Evolutionary conservation across 2,888 invertebrate species (phyloP), one percentile per base, ranked within the genome.

Genomic region (Platycheirus albimanus): DNA sequence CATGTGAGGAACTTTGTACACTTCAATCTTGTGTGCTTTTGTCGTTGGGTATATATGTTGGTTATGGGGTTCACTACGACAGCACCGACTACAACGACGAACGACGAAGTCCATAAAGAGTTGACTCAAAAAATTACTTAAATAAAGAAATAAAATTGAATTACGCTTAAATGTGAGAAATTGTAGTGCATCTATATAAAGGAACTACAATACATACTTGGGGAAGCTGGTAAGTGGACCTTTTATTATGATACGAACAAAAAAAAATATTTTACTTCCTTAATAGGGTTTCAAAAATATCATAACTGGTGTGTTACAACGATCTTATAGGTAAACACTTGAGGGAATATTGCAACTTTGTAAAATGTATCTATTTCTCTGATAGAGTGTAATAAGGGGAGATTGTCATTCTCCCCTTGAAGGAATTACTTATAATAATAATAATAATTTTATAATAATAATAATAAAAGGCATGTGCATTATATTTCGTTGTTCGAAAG

Each of bases 121-220:
- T 61, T 61, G 20, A 38, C 51, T 15, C 11, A 51, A 47, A 56
- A 41, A 20, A 24, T 30, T 2, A 24, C 20, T 43, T 36, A 43
- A 52, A 58, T 58, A 17, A 49, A 43, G 41, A 28, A 58, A 67
- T 43, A 52, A 67, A 43, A 67, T 51, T 67, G 51, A 58, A 67
- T 52, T 58, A 58, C 54, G 67, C 30, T 51, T 51, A 51, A 67
- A 66, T 74, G 56, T 11, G 30, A 38, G 41, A 49, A 41, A 51
- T 67, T 38, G 51, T 38, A 67, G 52, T 67, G 20, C 38, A 38
- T 38, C 41, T 10, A 51, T 19, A 11, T n/a, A 58, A 58, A 30
- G 33, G 52, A 41, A 70, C 17, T 56, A 38, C 56, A 56, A 20
- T 56, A 10, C 56, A 24, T 24, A 3, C 13, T 20, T 20, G 10